Evolutionary conservation across 35 echinoderm and acorn worm genomes (phyloP), one percentile per base, ranked within the genome.

Genomic region (Heliocidaris tuberculata): DNA sequence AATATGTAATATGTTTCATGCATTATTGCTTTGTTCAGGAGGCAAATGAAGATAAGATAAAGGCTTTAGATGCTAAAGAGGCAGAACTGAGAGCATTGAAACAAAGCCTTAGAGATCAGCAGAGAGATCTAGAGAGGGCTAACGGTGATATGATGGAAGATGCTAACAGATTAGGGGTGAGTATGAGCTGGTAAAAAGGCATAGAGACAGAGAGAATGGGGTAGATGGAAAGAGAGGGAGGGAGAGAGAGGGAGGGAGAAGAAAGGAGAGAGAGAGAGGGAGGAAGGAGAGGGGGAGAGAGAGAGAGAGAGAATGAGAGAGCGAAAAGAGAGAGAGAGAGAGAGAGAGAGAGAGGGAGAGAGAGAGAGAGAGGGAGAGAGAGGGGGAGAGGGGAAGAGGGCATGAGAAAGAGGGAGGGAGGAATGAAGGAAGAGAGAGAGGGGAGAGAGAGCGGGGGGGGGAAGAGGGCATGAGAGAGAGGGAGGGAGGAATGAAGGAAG

Each of bases 41-140:
- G 86, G 96, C 96, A 88, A 94, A 97, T 30, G 96, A 98, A 31
- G 97, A 98, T 42, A 96, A 98, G 42, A 31, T 97, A 21, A 49
- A 94, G 52, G 95, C 94, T 85, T 49, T 93, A 94, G 96, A 97
- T 86, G 94, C 94, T 16, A 96, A 95, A 50, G 96, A 98, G 85
- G 96, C 42, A 88, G 97, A 98, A 90, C 42, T 96, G 3, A 70
- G 89, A 24, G 52, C 97, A 94, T 31, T 98, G 60, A 93, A 91
- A 61, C 89, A 94, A 88, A 48, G 89, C 6, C 85, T 98, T 32
- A 95, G 95, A 48, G 97, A 98, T 30, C 90, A 88, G 29, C 95
- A 96, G 17, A 94, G 92, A 60, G 96, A 98, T 27, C 56, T 97
- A 29, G 97, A 98, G 71, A 94, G 85, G 70, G 90, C 95, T 85